Evolutionary conservation across 2,888 invertebrate species (phyloP), one percentile per base, ranked within the genome.

Genomic region (Apamea monoglypha): DNA sequence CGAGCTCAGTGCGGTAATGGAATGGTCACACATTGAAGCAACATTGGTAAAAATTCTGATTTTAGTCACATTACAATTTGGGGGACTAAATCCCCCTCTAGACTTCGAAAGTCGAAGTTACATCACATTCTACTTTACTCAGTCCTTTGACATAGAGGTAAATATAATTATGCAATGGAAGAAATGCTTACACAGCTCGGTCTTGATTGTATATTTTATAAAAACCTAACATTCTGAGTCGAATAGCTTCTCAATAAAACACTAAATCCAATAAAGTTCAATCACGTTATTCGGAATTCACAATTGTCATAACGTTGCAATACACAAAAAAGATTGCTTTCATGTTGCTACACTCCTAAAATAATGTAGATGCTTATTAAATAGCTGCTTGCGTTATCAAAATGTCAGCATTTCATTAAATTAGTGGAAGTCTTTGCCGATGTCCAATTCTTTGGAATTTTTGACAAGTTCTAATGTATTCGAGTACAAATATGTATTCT

Each of bases 371-470:
- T 75, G 83, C 78, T 70, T 70, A 80, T 56, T 73, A 77, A 73
- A 80, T 82, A 82, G 85, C 85, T 84, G 90, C 75, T 78, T 73
- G 86, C 78, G 82, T 76, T 85, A 84, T 80, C 73, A 89, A 87
- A 88, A 84, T 83, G 72, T 80, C 85, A 81, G 76, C 81, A 80
- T 84, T 81, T 86, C 73, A 88, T 86, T 87, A 89, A 75, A 83
- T 89, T 89, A 89, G 76, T 90, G 89, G 90, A 89, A 89, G 88
- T 91, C 89, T 88, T 88, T 88, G 89, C 88, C 91, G 88, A 89
- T 88, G 86, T 89, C 88, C 90, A 90, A 89, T 87, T 91, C 91
- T 91, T 91, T 91, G 91, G 91, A 91, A 84, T 86, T 89, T 80
- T 83, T 89, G 80, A 88, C 86, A 87, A 85, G 82, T 84, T 86